Percentiles rank a stretch among this genome's conserved stretches.
Conservation (phyloP, 1,140 invertebrate species). For the Melipona quadrifasciata region DNA sequence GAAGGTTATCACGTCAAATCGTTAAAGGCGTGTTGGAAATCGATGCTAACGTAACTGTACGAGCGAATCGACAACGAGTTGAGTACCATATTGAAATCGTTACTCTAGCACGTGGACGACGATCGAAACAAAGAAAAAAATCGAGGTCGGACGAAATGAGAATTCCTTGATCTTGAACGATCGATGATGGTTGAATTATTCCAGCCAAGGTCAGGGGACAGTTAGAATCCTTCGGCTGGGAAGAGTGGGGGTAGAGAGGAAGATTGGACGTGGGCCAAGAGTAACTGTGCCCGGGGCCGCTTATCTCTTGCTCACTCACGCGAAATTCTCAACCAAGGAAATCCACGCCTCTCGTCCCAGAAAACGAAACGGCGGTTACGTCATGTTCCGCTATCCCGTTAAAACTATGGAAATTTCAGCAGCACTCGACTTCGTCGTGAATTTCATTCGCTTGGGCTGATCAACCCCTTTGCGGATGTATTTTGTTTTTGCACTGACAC, state of each 20-base stretch:
- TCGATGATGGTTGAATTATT: slow-evolving; percentile 31
- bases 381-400: slow-evolving; percentile 39
- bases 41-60: slow-evolving; percentile 48
- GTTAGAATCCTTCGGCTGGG: slow-evolving; percentile 38
- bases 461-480: too few species aligned
- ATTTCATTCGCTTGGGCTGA: background rate
- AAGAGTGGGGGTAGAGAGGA: background rate
- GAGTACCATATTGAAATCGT: slow-evolving; percentile 9
- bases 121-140: background rate
- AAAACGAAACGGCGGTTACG: slow-evolving; percentile 34
- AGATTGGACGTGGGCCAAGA: slow-evolving; percentile 49
- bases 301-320: slow-evolving; percentile 36
- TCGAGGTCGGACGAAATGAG: slow-evolving; percentile 10
- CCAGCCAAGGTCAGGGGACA: slow-evolving; percentile 37
- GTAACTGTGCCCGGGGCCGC: slow-evolving; percentile 4
- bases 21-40: slow-evolving; percentile 41
- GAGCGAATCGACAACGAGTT: background rate
- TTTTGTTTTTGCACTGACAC: too few species aligned
- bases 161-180: slow-evolving; percentile 36
- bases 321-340: slow-evolving; percentile 45
- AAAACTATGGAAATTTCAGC: background rate
- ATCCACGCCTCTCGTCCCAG: slow-evolving; percentile 40
- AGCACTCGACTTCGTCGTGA: background rate
- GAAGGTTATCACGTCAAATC: background rate
- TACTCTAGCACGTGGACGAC: background rate